Base-by-base conservation (phyloP, 1,140 invertebrate genomes). In the Drosophila virilis region DNA sequence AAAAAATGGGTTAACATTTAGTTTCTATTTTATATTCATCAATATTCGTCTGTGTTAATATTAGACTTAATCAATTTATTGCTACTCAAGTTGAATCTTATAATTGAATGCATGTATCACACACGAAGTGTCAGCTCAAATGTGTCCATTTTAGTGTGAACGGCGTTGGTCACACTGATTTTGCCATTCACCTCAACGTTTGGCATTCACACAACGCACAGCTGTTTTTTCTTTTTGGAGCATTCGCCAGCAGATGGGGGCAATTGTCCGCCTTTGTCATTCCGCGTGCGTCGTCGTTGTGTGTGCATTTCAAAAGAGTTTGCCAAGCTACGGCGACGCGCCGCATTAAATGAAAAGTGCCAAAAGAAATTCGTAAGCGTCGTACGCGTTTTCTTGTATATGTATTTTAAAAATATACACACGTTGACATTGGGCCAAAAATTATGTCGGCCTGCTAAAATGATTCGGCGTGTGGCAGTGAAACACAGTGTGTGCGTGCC, bases 241-340 rank as follows among this genome's bases (percentile, higher is more conserved):
- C 66, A 17, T 15, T 28, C 15, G 48, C 15, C 55, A 54, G 67
- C 38, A 40, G 37, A 57, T 55, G 42, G 55, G 55, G 46, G 35
- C 46, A 28, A 50, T 64, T 28, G 72, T 10, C 42, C 28, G 40
- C 13, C 50, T 59, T 71, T 75, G 43, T 62, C 67, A 74, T 74
- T 74, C 58, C 59, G 59, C 66, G 66, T 70, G 72, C 72, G 58
- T 74, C 70, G 70, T 73, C 70, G 55, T 12, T 60, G 22, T 68
- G 37, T 60, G 52, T 52, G 66, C 58, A 69, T 64, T 74, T 69
- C 32, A 67, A 68, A 74, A 57, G 65, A 61, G 8, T 55, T 55
- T 59, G 66, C 42, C 32, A 71, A 71, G 45, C 17, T 35, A 70
- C 42, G 72, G 64, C 38, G 57, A 28, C 51, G 52, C 45, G 72